A percentile compares a stretch with the other conserved stretches of the same genome.
These are phyloP conservation scores for Onthophagus taurus DNA, from an alignment of 1,140 invertebrate species.

Conservation along the genomic window DNA sequence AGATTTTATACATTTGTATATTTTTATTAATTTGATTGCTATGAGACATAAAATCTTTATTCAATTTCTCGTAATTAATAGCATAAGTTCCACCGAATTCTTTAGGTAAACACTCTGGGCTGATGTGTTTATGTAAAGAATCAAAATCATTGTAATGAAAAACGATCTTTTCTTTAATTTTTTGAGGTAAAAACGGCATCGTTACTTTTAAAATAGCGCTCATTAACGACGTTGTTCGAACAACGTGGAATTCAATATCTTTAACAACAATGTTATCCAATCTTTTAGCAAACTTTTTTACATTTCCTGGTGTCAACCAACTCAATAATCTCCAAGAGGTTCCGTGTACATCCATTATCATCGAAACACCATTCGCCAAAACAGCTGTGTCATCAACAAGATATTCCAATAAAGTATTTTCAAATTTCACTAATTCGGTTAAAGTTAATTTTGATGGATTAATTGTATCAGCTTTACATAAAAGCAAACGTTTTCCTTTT, in stretches of 20 bases:
- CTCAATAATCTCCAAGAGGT: slow-evolving; percentile 30
- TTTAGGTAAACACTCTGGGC: slow-evolving; percentile 65
- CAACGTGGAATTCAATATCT: not conserved
- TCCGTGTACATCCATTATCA: slow-evolving; percentile 34
- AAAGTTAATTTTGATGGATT: slow-evolving; percentile 12
- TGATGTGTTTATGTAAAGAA: slow-evolving; percentile 68
- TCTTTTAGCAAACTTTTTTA: not conserved
- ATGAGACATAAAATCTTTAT: slow-evolving; percentile 56
- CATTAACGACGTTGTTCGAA: slow-evolving; percentile 79
- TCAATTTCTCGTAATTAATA: slow-evolving; percentile 57
- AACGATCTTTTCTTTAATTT: slow-evolving; percentile 61
- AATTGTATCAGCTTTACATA: not conserved
- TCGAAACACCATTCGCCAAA: slow-evolving; percentile 31
- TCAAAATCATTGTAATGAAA: slow-evolving; percentile 78
- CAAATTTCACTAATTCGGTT: slow-evolving; percentile 21
- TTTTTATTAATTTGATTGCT: slow-evolving; percentile 64
- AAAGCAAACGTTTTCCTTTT: not conserved
- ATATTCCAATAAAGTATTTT: slow-evolving; percentile 31
- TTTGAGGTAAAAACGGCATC: slow-evolving; percentile 72
- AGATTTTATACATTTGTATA: slow-evolving; percentile 32
- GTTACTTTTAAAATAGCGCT: slow-evolving; percentile 82
- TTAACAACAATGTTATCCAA: not conserved
- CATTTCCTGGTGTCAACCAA: slow-evolving; percentile 21
- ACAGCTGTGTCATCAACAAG: slow-evolving; percentile 31
- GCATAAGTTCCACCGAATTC: slow-evolving; percentile 68